phyloP scores from a whole-genome alignment of 1,140 invertebrate genomes.

The Leucophenga varia region DNA sequence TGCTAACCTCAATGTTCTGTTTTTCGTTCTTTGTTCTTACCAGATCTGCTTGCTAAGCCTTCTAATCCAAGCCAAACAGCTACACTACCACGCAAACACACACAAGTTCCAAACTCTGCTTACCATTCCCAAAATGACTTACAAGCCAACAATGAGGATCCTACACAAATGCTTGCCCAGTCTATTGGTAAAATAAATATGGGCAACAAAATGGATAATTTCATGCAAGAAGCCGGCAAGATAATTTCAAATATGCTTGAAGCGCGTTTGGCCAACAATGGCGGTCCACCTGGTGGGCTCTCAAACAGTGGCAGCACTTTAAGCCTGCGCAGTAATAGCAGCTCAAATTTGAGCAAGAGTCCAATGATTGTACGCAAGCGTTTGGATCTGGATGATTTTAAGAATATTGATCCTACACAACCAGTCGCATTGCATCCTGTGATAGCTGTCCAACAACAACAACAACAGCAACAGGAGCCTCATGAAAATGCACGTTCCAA shows the following conservation, averaged over 20 bases:
- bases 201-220: slow-evolving; percentile 48
- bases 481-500: neutral
- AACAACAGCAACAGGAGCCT: slow-evolving; percentile 3
- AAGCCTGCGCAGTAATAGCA: slow-evolving; percentile 44
- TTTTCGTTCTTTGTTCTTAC: slow-evolving; percentile 9
- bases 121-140: neutral
- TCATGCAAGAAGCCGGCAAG: slow-evolving; percentile 50
- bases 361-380: slow-evolving; percentile 49
- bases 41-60: slow-evolving; percentile 16
- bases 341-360: slow-evolving; percentile 40
- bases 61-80: slow-evolving; percentile 8
- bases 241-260: slow-evolving; percentile 53
- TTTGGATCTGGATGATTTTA: slow-evolving; percentile 43
- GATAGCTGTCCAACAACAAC: slow-evolving; percentile 18
- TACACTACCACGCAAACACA: slow-evolving; percentile 16
- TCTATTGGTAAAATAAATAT: slow-evolving; percentile 45
- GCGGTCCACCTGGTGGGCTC: slow-evolving; percentile 15
- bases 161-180: slow-evolving; percentile 41
- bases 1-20: neutral
- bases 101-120: neutral
- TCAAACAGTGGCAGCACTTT: slow-evolving; percentile 35
- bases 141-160: slow-evolving; percentile 14
- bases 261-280: slow-evolving; percentile 30
- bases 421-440: slow-evolving; percentile 37
- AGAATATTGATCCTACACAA: slow-evolving; percentile 41